Evolutionary conservation across 2,797 vertebrate species (phyloP).

Genomic region (Acrossocheilus fasciatus): DNA sequence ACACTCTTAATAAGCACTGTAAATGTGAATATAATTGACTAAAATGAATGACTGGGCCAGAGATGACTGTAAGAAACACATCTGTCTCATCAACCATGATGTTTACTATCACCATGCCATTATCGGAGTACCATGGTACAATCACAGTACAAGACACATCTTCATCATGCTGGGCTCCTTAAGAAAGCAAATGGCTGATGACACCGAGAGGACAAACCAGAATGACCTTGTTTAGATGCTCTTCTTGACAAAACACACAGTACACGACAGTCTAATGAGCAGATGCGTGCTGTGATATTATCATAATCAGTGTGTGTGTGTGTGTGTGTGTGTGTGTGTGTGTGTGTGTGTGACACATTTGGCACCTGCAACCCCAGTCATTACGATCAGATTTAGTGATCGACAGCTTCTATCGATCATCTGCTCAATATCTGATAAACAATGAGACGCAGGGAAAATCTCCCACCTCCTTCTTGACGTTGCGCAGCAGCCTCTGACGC

Average conservation of each 20-base stretch:
- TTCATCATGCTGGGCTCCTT: not conserved
- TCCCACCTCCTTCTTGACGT: slow-evolving; percentile 96
- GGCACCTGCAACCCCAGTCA: not conserved
- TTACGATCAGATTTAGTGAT: not conserved
- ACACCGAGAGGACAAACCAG: slow-evolving; percentile 22
- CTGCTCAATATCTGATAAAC: not conserved
- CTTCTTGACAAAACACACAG: not conserved
- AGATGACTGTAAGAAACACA: not conserved
- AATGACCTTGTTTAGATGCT: slow-evolving; percentile 38
- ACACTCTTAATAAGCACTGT: not conserved
- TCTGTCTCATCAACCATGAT: too few relatives aligned
- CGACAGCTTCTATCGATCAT: not conserved
- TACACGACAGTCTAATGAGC: not conserved
- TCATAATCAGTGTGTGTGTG: not conserved
- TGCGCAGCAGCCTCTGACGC: slow-evolving; percentile 93
- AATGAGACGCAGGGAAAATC: slow-evolving; percentile 9
- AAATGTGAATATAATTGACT: not conserved
- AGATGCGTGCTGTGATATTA: not conserved
- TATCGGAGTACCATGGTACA: not conserved
- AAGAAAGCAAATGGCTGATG: slow-evolving; percentile 5
- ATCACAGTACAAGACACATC: not conserved
- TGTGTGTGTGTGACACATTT: not conserved
- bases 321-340: too few relatives aligned
- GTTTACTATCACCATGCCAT: not conserved
- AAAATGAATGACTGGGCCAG: not conserved